Evolutionary conservation across 2,888 invertebrate genomes (phyloP).

Genomic region (Margaritifera margaritifera): DNA sequence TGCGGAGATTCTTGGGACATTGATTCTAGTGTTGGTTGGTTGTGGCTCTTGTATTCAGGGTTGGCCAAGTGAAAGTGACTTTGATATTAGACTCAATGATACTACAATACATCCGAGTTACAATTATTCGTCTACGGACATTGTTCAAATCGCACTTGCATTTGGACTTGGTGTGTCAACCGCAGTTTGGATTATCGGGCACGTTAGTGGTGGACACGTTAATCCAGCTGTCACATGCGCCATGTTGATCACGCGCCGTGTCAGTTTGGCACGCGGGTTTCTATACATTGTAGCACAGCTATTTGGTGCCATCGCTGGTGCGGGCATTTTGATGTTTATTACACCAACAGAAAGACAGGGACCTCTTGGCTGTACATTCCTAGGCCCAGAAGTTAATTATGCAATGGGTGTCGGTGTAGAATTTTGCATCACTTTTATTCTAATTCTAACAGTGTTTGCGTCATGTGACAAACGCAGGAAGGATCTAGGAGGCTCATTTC

Average conservation of each 20-base stretch:
- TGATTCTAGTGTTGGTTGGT: too few relatives aligned
- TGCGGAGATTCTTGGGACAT: too few relatives aligned
- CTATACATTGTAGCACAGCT: slow-evolving; percentile 92
- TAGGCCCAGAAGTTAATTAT: slow-evolving; percentile 68
- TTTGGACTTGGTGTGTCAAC: slow-evolving; percentile 91
- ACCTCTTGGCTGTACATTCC: slow-evolving; percentile 85
- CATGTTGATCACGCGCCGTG: slow-evolving; percentile 85
- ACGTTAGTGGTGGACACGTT: slow-evolving; percentile 82
- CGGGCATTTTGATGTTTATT: slow-evolving; percentile 82
- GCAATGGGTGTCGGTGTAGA: slow-evolving; percentile 88
- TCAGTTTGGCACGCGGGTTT: slow-evolving; percentile 82
- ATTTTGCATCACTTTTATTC: slow-evolving; percentile 86
- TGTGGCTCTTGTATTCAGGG: too few relatives aligned
- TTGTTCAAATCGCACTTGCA: slow-evolving; percentile 84
- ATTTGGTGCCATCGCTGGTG: slow-evolving; percentile 93
- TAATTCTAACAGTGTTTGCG: slow-evolving; percentile 87
- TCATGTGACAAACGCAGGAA: slow-evolving; percentile 86
- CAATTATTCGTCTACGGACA: too few relatives aligned
- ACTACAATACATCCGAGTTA: too few relatives aligned
- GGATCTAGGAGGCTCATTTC: slow-evolving; percentile 86
- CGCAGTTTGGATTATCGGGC: slow-evolving; percentile 85
- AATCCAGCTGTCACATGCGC: slow-evolving; percentile 74
- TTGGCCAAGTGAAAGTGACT: too few relatives aligned
- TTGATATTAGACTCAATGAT: too few relatives aligned
- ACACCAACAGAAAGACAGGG: slow-evolving; percentile 77